These are phyloP conservation scores for Aethina tumida DNA, from an alignment of 1,140 invertebrate species.

Conservation along the genomic window DNA sequence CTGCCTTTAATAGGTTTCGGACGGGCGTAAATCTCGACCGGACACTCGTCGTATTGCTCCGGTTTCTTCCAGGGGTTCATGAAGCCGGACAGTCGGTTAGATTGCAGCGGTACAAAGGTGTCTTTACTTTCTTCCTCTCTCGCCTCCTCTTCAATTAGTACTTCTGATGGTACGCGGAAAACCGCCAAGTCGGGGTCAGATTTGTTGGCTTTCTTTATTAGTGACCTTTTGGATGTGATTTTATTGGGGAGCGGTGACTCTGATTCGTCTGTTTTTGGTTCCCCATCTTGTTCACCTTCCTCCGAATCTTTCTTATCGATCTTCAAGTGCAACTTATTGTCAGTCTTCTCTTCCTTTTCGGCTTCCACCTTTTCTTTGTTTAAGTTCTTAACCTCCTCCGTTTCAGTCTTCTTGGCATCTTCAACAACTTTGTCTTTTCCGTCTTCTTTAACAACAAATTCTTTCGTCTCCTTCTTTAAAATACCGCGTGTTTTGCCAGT, in stretches of 20 bases:
- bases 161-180: slow-evolving; percentile 25
- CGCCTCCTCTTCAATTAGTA: slow-evolving; percentile 20
- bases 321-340: too few species aligned
- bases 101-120: slow-evolving; percentile 31
- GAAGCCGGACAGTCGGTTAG: slow-evolving; percentile 31
- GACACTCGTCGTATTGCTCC: slow-evolving; percentile 30
- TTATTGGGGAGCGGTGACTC: too few species aligned
- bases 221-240: slow-evolving; percentile 29
- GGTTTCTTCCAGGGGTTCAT: slow-evolving; percentile 34
- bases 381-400: neutral
- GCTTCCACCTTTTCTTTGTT: neutral
- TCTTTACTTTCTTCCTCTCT: slow-evolving; percentile 20
- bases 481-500: neutral
- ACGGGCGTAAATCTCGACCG: slow-evolving; percentile 31
- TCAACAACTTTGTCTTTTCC: neutral
- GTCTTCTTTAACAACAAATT: neutral
- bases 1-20: slow-evolving; percentile 30
- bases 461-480: neutral
- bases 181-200: slow-evolving; percentile 31
- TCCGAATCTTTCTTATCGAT: neutral
- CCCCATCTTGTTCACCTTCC: neutral
- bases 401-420: slow-evolving; percentile 4
- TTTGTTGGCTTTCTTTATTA: slow-evolving; percentile 30
- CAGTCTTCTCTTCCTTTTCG: slow-evolving; percentile 4
- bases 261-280: slow-evolving; percentile 2